These are phyloP conservation scores for Phyllotreta cruciferae DNA, from an alignment of 2,888 invertebrate genomes.

Conservation along the genomic window DNA sequence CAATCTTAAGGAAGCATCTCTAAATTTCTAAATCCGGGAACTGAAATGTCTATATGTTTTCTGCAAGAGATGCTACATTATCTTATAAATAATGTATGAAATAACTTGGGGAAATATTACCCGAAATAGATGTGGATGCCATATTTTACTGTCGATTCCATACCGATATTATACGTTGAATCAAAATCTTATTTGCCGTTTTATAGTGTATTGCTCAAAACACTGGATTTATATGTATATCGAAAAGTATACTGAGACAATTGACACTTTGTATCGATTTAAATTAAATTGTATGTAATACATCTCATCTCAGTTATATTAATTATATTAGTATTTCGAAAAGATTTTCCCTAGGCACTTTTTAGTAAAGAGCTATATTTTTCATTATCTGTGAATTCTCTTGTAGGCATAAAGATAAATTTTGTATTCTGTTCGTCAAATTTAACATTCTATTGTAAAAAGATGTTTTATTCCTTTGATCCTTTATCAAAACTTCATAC, in stretches of 20 bases:
- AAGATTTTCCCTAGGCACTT: no score
- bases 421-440: no score
- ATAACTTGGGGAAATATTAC: slow-evolving; percentile 23
- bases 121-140: slow-evolving; percentile 27
- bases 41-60: slow-evolving; percentile 20
- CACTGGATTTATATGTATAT: slow-evolving; percentile 1
- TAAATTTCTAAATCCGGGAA: slow-evolving; percentile 9
- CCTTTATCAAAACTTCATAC: no score
- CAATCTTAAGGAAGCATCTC: background rate
- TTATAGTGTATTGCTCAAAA: slow-evolving; percentile 2
- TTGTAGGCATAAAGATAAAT: no score
- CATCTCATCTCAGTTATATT: no score
- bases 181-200: slow-evolving; percentile 16
- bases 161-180: slow-evolving; percentile 19
- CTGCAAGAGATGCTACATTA: slow-evolving; percentile 23
- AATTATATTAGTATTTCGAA: no score
- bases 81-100: slow-evolving; percentile 32
- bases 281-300: no score
- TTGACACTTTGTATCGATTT: no score
- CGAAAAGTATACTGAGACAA: background rate
- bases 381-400: no score
- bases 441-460: no score
- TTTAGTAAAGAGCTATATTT: no score
- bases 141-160: slow-evolving; percentile 23
- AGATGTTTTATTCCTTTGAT: no score